Evolutionary conservation across 2,888 invertebrate genomes (phyloP), one percentile per base, ranked within the genome.

Genomic region (Idaea straminata): DNA sequence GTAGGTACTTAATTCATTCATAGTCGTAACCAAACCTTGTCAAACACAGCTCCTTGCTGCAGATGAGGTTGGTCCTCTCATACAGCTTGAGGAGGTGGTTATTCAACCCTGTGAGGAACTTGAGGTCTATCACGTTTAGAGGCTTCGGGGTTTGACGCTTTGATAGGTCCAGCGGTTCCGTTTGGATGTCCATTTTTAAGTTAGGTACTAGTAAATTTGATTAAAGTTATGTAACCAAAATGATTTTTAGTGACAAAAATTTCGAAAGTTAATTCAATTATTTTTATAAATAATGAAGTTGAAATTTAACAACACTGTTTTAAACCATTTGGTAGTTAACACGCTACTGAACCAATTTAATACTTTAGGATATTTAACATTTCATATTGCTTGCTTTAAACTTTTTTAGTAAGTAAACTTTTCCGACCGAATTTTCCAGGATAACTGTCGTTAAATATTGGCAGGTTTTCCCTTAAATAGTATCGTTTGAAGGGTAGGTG

Each of bases 91-190:
- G 83, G n/a, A 92, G 69, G 67, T 92, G 91, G 15, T 82, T 85
- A 74, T 92, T 92, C 5, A 92, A 75, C 0, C 91, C 91, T 2
- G 86, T 85, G 5, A 92, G 79, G 73, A 91, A 89, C 71, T 89
- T 90, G 3, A 89, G 80, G 68, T 91, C 91, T 61, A 91, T 82
- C 2, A 90, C 81, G 71, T 83, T 88, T 0, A 90, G 68, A 13
- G 83, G 74, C 69, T 83, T 84, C 0, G 70, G 77, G 0, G 79
- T 68, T 66, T 78, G 79, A 10, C 74, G 77, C 35, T 85, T 90
- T 57, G 92, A 91, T 3, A 92, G 74, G 69, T 92, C 92, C 65
- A 92, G 68, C 0, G 92, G 92, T 70, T 92, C 92, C 0, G 85
- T 86, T 82, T 92, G 92, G 6, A 77, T 65, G 10, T 89, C 88